A percentile compares a stretch with the other conserved stretches of the same genome.
These are phyloP conservation scores for Oreochromis niloticus DNA, from an alignment of 2,113 vertebrate genomes.

Conservation along the genomic window DNA sequence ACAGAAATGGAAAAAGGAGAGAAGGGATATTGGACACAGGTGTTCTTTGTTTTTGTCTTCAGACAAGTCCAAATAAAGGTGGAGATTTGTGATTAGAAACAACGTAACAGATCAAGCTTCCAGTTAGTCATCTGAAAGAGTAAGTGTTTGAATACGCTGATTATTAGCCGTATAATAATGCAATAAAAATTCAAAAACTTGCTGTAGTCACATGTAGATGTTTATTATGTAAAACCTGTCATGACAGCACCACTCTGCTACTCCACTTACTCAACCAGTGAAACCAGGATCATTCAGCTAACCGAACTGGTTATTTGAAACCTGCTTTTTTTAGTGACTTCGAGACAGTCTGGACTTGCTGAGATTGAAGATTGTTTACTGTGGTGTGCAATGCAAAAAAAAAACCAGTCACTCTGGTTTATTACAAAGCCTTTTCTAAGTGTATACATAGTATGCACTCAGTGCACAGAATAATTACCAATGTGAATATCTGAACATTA, in stretches of 20 bases:
- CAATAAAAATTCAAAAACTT: background rate
- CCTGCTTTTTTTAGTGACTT: background rate
- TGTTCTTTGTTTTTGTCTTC: background rate
- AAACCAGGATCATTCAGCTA: background rate
- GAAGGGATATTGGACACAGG: background rate
- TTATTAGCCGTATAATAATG: background rate
- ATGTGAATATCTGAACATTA: background rate
- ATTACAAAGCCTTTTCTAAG: background rate
- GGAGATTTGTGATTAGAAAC: background rate
- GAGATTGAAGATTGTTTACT: background rate
- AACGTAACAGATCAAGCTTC: background rate
- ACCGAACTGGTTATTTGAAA: background rate
- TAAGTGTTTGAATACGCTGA: background rate
- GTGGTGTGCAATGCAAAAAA: background rate
- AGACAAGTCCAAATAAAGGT: background rate
- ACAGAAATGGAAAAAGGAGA: background rate
- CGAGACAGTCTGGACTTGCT: background rate
- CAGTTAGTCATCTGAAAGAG: background rate
- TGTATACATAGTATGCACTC: background rate
- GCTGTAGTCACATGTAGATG: background rate
- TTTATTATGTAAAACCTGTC: background rate
- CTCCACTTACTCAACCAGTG: background rate
- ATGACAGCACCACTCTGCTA: background rate
- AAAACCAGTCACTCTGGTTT: background rate
- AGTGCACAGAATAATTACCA: background rate